phyloP scores from a whole-genome alignment of 2,797 vertebrate genomes.

The Falco biarmicus region DNA sequence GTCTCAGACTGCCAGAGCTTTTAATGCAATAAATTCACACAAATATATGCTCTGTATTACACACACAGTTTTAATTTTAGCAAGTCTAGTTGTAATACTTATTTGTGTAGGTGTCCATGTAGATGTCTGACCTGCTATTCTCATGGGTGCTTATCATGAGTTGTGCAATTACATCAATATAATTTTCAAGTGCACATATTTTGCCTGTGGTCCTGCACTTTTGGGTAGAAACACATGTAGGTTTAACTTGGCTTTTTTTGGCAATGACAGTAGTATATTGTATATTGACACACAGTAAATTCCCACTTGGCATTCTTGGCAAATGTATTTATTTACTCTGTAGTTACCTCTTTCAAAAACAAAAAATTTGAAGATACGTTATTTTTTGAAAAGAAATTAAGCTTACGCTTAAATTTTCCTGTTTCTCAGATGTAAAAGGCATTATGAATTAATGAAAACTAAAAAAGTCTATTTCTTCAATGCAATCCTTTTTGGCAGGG shows the following conservation, averaged over 20 bases:
- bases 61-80: neutral
- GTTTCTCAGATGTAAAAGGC: neutral
- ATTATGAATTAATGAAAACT: neutral
- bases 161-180: neutral
- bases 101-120: neutral
- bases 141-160: neutral
- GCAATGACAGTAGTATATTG: neutral
- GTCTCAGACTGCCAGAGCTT: neutral
- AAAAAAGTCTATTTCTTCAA: neutral
- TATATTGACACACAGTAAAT: neutral
- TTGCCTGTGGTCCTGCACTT: neutral
- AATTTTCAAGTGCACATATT: neutral
- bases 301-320: neutral
- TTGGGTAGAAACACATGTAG: neutral
- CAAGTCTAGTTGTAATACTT: neutral
- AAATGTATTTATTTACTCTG: neutral
- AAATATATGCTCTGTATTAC: neutral
- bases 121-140: neutral
- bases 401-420: neutral
- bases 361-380: neutral
- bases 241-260: neutral
- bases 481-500: neutral
- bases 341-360: neutral
- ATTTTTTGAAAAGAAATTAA: neutral
- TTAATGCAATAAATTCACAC: neutral